These are phyloP conservation scores for Vireo altiloquus DNA, from an alignment of 2,113 vertebrate species.

Conservation along the genomic window DNA sequence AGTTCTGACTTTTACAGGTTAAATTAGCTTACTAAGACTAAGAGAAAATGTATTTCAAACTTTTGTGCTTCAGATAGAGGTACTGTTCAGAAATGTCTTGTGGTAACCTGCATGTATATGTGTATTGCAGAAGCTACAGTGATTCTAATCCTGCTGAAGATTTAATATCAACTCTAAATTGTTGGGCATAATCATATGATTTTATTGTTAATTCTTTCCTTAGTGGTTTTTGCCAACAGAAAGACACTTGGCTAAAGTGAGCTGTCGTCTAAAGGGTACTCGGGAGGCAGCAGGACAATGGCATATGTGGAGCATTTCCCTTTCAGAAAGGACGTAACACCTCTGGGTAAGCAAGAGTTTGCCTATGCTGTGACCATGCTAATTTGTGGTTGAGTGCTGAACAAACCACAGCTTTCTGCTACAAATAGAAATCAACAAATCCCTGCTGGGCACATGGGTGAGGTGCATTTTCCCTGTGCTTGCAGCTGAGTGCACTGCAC, in stretches of 20 bases:
- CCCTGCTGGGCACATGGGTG: background rate
- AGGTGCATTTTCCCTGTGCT: background rate
- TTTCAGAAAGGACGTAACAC: background rate
- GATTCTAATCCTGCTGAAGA: background rate
- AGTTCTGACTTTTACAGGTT: background rate
- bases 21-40: background rate
- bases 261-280: background rate
- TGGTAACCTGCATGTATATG: background rate
- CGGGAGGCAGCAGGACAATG: background rate
- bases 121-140: background rate
- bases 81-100: background rate
- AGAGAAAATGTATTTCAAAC: background rate
- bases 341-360: background rate
- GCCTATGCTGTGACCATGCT: background rate
- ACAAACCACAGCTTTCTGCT: slow-evolving; percentile 42
- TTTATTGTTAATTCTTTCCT: background rate
- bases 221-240: background rate
- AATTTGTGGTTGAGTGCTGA: background rate
- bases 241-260: background rate
- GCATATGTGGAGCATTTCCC: background rate
- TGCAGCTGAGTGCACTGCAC: background rate
- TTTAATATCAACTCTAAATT: slow-evolving; percentile 2
- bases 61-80: background rate
- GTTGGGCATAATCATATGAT: background rate
- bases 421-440: background rate